Conservation (phyloP, 2,113 vertebrate species). For the Tympanuchus pallidicinctus region DNA sequence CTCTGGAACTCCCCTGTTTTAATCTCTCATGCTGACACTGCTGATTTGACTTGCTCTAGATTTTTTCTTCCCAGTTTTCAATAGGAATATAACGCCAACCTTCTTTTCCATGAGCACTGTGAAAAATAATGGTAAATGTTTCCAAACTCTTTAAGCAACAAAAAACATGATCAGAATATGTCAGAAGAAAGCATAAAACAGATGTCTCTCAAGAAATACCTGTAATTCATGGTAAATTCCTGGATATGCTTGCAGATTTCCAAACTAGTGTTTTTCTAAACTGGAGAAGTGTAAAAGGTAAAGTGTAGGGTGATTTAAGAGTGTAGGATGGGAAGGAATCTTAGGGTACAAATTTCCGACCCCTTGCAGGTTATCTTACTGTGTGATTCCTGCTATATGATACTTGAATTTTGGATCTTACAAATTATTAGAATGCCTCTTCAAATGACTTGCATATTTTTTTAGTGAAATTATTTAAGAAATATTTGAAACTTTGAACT, state of each 20-base stretch:
- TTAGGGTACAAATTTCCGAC: not conserved
- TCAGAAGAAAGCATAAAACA: constrained; percentile 25
- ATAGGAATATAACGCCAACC: not conserved
- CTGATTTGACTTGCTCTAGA: not conserved
- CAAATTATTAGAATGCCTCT: not conserved
- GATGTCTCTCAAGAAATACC: not conserved
- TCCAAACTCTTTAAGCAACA: not conserved
- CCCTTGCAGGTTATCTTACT: not conserved
- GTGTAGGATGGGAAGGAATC: constrained; percentile 4
- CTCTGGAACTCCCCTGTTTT: not conserved
- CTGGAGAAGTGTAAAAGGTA: not conserved
- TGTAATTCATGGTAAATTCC: not conserved
- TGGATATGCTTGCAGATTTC: not conserved
- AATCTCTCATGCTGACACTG: not conserved
- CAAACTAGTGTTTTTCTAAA: not conserved
- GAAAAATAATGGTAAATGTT: not conserved
- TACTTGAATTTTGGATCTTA: not conserved
- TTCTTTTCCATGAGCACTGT: not conserved
- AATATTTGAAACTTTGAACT: not conserved
- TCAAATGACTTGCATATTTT: not conserved
- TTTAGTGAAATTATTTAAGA: not conserved
- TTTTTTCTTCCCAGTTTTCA: not conserved
- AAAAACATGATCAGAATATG: not conserved
- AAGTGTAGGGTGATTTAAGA: not conserved
- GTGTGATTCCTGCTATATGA: accelerated